Evolutionary conservation across 2,113 vertebrate species (phyloP).

Genomic region (Laticauda colubrina): DNA sequence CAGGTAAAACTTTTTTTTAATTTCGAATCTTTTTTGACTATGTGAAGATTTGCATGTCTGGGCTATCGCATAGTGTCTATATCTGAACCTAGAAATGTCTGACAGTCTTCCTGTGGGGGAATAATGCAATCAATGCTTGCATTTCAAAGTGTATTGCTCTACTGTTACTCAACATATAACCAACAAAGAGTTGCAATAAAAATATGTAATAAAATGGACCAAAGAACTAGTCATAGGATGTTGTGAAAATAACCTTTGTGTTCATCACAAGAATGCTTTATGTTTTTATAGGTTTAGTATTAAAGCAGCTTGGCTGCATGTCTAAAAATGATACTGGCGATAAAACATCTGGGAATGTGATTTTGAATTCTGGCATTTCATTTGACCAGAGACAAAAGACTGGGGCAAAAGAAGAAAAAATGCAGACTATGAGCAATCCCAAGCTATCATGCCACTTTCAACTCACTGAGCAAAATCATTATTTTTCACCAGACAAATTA

Average conservation of each 20-base stretch:
- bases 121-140: background rate
- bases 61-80: background rate
- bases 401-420: background rate
- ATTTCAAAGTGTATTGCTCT: background rate
- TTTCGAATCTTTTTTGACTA: background rate
- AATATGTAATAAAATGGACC: background rate
- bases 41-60: background rate
- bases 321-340: background rate
- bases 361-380: background rate
- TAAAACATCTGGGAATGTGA: background rate
- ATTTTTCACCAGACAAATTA: background rate
- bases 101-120: background rate
- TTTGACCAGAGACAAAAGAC: background rate
- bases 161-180: background rate
- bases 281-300: background rate
- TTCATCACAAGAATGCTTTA: background rate
- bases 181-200: background rate
- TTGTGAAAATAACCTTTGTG: background rate
- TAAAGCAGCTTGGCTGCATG: background rate
- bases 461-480: background rate
- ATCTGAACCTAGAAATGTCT: background rate
- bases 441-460: background rate
- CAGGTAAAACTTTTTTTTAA: background rate
- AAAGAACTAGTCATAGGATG: background rate
- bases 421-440: slow-evolving; percentile 1